Conservation (phyloP, 2,888 invertebrate species). For the Clepsis dumicolana region DNA sequence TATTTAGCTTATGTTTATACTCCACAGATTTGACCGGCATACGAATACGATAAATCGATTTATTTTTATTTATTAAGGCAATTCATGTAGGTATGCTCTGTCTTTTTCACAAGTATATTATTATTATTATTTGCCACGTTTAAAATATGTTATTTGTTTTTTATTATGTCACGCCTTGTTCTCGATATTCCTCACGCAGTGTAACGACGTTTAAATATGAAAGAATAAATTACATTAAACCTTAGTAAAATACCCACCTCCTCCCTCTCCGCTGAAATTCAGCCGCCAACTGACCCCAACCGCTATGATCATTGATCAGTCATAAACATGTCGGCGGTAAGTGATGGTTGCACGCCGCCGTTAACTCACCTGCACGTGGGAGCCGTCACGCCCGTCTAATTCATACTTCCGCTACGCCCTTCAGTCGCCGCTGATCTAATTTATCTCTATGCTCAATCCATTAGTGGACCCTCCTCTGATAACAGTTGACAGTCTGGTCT, state of each 20-base stretch:
- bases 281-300: neutral
- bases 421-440: slow-evolving; percentile 75
- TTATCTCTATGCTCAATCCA: slow-evolving; percentile 78
- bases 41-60: neutral
- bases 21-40: too few relatives aligned
- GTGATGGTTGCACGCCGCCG: slow-evolving; percentile 32
- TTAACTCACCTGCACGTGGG: slow-evolving; percentile 49
- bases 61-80: neutral
- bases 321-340: slow-evolving; percentile 24
- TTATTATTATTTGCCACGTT: too few relatives aligned
- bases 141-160: too few relatives aligned
- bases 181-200: neutral
- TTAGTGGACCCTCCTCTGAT: slow-evolving; percentile 78
- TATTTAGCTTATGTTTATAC: too few relatives aligned
- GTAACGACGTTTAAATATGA: neutral
- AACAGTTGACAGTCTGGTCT: slow-evolving; percentile 65
- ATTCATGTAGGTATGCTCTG: too few relatives aligned
- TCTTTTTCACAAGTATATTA: too few relatives aligned
- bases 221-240: neutral
- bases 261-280: neutral
- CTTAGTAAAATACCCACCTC: neutral
- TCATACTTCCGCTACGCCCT: slow-evolving; percentile 77
- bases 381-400: slow-evolving; percentile 60
- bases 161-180: neutral
- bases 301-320: slow-evolving; percentile 12